phyloP scores from a whole-genome alignment of 2,888 invertebrate genomes.

The Acrobasis consociella region DNA sequence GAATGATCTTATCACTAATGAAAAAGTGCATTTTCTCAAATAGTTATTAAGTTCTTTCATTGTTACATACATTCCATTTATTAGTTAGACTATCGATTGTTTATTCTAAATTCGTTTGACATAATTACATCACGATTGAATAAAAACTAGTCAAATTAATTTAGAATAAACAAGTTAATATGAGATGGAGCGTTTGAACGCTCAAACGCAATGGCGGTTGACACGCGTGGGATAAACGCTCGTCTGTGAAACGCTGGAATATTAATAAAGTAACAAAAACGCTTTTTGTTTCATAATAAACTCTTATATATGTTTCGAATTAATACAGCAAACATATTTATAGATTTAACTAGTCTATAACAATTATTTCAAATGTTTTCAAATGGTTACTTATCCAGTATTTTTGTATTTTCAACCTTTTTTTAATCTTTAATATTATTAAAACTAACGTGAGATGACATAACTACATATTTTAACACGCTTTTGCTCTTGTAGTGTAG shows the following conservation, averaged over 20 bases:
- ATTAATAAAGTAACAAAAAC: neutral
- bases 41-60: constrained; percentile 13
- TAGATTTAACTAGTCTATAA: no score
- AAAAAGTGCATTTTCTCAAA: constrained; percentile 18
- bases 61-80: constrained; percentile 25
- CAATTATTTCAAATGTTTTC: no score
- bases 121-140: constrained; percentile 2
- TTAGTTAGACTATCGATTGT: constrained; percentile 10
- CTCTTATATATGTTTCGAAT: no score
- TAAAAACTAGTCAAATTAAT: neutral
- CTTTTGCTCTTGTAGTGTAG: no score
- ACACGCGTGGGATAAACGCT: constrained; percentile 49
- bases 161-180: constrained; percentile 8
- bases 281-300: no score
- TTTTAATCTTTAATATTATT: no score
- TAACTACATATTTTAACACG: no score
- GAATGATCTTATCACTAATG: constrained; percentile 3
- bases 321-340: no score
- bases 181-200: constrained; percentile 35
- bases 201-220: constrained; percentile 31
- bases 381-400: no score
- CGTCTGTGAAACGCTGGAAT: constrained; percentile 57
- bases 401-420: no score
- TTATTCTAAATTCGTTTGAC: constrained; percentile 12
- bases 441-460: no score